phyloP scores from a whole-genome alignment of 2,888 invertebrate species.

The Aquatica leii region DNA sequence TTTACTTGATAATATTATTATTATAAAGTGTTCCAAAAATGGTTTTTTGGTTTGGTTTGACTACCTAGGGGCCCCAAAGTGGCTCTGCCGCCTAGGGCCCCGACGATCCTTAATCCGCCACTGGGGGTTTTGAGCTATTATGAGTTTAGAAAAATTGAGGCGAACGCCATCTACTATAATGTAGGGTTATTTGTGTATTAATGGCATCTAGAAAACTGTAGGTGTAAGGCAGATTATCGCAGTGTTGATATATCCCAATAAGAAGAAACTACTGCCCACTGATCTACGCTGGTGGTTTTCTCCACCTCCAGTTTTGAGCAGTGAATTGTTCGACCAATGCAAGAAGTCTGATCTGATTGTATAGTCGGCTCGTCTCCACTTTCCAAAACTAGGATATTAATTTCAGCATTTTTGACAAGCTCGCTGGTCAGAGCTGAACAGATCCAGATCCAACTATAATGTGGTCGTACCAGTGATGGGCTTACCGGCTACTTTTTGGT shows the following conservation, averaged over 20 bases:
- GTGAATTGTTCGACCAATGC: conserved; percentile 66
- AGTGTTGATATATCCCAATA: conserved; percentile 57
- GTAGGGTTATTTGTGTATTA: conserved; percentile 62
- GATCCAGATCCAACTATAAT: conserved; percentile 75
- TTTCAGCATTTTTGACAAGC: conserved; percentile 68
- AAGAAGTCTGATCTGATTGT: conserved; percentile 62
- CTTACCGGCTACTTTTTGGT: no score
- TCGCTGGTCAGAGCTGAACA: conserved; percentile 74
- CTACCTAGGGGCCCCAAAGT: no score
- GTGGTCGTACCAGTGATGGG: conserved; percentile 76
- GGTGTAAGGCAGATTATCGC: conserved; percentile 61
- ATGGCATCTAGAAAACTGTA: conserved; percentile 62
- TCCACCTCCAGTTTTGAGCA: conserved; percentile 68
- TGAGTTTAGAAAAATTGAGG: no score
- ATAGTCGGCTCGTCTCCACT: conserved; percentile 66
- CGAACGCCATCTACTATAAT: no score
- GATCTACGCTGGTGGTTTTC: neutral
- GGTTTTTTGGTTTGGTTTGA: no score
- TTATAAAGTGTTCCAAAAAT: no score
- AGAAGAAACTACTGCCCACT: conserved; percentile 1
- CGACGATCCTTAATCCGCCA: no score
- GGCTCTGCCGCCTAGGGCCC: no score
- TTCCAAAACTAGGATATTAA: conserved; percentile 72
- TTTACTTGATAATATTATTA: no score
- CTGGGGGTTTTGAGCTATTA: no score